Conservation (phyloP, 2,888 invertebrate species). For the Teleogryllus oceanicus region DNA sequence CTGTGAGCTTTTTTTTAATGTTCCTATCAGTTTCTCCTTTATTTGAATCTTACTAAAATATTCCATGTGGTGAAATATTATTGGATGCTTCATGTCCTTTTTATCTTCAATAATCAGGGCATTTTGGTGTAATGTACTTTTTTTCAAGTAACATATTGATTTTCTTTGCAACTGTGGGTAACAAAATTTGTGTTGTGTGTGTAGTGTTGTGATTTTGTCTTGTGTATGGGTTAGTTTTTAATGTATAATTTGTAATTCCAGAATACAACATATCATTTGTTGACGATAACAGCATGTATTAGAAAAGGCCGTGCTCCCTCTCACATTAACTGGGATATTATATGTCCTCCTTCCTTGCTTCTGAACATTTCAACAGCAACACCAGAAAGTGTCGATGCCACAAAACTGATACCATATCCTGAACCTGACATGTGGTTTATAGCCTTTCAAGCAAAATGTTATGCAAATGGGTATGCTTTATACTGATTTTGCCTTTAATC, state of each 20-base stretch:
- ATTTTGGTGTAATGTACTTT: too few species aligned
- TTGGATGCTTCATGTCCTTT: background rate
- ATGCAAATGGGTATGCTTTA: slow-evolving; percentile 44
- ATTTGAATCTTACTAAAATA: too few species aligned
- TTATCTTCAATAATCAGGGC: background rate
- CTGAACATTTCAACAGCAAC: slow-evolving; percentile 39
- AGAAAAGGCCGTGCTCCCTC: slow-evolving; percentile 44
- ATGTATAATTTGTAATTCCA: slow-evolving; percentile 32
- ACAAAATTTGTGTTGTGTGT: too few species aligned
- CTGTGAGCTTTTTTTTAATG: too few species aligned
- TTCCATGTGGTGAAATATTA: background rate
- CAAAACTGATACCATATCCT: slow-evolving; percentile 49
- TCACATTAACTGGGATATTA: slow-evolving; percentile 40
- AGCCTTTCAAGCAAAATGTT: slow-evolving; percentile 47
- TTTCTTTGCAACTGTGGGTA: too few species aligned
- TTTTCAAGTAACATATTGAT: too few species aligned
- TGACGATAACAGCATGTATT: slow-evolving; percentile 46
- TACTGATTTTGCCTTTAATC: slow-evolving; percentile 11
- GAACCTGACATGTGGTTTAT: slow-evolving; percentile 51
- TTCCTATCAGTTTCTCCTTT: too few species aligned
- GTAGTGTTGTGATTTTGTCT: too few species aligned
- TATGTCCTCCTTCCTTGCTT: slow-evolving; percentile 41
- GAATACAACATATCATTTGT: slow-evolving; percentile 41
- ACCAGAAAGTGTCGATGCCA: slow-evolving; percentile 39
- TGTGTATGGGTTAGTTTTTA: background rate